Evolutionary conservation across 1,140 invertebrate genomes (phyloP), one percentile per base, ranked within the genome.

Genomic region (Bombus pyrosoma): DNA sequence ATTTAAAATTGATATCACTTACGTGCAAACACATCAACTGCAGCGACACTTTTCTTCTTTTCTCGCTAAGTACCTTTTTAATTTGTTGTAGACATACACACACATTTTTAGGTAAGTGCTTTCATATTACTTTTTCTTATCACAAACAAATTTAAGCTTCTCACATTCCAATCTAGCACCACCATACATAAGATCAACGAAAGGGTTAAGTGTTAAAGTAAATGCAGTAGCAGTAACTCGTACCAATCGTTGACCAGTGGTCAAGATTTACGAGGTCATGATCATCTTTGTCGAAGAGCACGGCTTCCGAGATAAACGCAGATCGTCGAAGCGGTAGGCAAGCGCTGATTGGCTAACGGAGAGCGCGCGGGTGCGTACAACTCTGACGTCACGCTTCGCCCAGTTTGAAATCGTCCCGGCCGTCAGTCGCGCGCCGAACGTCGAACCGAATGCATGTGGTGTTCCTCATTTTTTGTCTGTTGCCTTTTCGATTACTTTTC

Each of bases 351-450:
- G 87, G 82, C 57, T n/a, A 73, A 59, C 43, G 79, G 25, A 59
- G 22, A 5, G 25, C 71, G 86, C 81, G 68, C 73, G 81, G 41
- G 62, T 83, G 87, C 87, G 85, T 85, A 81, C 53, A 41, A 37
- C 43, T 66, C 90, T 92, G 92, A 93, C 92, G 93, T 92, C 91
- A 92, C 87, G 86, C 85, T 81, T 79, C 86, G 81, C 86, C 86
- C 87, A 89, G 85, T 93, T 92, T 93, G 79, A 91, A 91, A 93
- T 85, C 72, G 85, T 81, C 62, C 85, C 69, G 47, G 73, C 87
- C 74, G 80, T 90, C 91, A 94, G 93, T 94, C 91, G 92, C 92
- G 91, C 92, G 91, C 87, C 90, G 89, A 89, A 86, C 91, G 89
- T 89, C 91, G 89, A 81, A 78, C 71, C n/a, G 84, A 81, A 85